phyloP scores from a whole-genome alignment of 2,797 vertebrate genomes.

The Steatocranus sp. region DNA sequence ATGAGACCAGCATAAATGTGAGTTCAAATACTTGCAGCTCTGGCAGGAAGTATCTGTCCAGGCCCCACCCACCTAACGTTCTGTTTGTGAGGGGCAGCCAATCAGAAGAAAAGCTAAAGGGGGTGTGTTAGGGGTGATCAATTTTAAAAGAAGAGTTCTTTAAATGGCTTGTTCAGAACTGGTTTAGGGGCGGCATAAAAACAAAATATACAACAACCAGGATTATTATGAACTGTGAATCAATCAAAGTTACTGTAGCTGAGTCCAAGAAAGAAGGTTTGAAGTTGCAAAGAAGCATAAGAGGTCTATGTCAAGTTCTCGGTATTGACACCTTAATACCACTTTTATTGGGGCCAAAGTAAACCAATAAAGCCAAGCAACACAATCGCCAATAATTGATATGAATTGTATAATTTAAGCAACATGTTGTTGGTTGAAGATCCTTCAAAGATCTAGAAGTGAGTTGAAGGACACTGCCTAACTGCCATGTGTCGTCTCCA shows the following conservation, averaged over 20 bases:
- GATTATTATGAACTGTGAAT: background rate
- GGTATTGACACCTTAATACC: background rate
- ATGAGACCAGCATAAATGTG: background rate
- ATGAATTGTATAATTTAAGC: background rate
- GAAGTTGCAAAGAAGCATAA: background rate
- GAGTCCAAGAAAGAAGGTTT: background rate
- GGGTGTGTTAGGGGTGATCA: background rate
- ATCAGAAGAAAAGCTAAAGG: background rate
- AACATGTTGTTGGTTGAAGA: background rate
- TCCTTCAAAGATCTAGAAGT: background rate
- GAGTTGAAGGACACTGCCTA: background rate
- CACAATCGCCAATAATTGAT: background rate
- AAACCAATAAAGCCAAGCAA: background rate
- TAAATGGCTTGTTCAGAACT: background rate
- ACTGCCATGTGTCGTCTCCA: background rate
- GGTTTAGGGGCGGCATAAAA: background rate
- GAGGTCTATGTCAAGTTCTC: background rate
- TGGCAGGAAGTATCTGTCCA: background rate
- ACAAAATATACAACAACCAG: background rate
- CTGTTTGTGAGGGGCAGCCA: background rate
- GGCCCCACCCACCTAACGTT: background rate
- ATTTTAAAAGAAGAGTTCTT: background rate
- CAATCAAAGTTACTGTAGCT: background rate
- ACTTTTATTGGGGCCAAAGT: background rate
- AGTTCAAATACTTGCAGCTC: background rate